These are phyloP conservation scores for Aurelia sp. DNA, from an alignment of 30 jellyfish, hydroid and myxozoan genomes.

Conservation along the genomic window DNA sequence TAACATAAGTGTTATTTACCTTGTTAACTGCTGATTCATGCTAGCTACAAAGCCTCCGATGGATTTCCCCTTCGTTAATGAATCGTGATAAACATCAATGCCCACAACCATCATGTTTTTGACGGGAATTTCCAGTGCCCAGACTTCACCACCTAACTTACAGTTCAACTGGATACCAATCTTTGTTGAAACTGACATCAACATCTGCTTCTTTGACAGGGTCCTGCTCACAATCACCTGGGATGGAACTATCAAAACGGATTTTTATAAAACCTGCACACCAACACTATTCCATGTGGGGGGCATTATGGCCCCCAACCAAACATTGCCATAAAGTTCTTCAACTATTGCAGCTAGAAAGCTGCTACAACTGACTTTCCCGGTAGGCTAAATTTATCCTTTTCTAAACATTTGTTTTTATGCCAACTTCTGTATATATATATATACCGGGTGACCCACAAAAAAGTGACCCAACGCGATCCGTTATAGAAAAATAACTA, in stretches of 20 bases:
- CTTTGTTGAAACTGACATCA: constrained; percentile 95
- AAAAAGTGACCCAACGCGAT: too few relatives aligned
- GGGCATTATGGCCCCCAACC: neutral
- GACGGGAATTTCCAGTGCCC: constrained; percentile 97
- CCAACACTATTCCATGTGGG: neutral
- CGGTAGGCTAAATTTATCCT: too few relatives aligned
- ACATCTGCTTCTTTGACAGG: constrained; percentile 89
- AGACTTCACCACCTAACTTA: constrained; percentile 98
- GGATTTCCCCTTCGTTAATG: constrained; percentile 93
- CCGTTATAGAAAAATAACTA: too few relatives aligned
- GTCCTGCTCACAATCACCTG: constrained; percentile 97
- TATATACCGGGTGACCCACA: too few relatives aligned
- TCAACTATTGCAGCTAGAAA: too few relatives aligned
- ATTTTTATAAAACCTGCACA: neutral
- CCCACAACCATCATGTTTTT: constrained; percentile 97
- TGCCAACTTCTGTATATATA: too few relatives aligned
- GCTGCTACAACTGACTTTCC: too few relatives aligned
- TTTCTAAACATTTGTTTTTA: too few relatives aligned
- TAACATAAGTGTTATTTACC: neutral
- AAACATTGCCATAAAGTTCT: neutral
- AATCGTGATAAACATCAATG: constrained; percentile 97
- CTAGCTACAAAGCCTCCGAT: constrained; percentile 97
- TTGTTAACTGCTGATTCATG: constrained; percentile 73
- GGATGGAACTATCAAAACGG: constrained; percentile 72
- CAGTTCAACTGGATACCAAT: constrained; percentile 97